Evolutionary conservation across 1,140 invertebrate species (phyloP).

Genomic region (Olivierus martensii): DNA sequence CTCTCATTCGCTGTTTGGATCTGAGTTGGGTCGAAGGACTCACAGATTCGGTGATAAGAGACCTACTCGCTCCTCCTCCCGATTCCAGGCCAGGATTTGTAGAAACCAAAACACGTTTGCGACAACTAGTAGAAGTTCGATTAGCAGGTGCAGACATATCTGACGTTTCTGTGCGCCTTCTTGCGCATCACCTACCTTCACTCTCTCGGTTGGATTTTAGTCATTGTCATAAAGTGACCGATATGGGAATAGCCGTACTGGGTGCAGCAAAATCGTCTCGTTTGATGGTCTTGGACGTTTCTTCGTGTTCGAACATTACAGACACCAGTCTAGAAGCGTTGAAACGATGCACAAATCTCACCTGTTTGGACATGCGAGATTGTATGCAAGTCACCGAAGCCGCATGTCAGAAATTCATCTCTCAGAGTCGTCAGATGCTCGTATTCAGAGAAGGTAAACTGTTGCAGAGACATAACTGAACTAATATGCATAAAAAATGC

Average conservation of each 20-base stretch:
- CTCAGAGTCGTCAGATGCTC: constrained; percentile 10
- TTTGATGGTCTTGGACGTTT: constrained; percentile 52
- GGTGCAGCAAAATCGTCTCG: constrained; percentile 46
- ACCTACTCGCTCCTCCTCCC: constrained; percentile 53
- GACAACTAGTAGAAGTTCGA: constrained; percentile 54
- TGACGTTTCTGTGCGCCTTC: constrained; percentile 65
- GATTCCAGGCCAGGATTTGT: constrained; percentile 68
- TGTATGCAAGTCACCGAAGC: constrained; percentile 19
- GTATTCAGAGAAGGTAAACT: background rate
- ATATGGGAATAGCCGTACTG: constrained; percentile 74
- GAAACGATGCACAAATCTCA: constrained; percentile 25
- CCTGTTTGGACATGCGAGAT: constrained; percentile 19
- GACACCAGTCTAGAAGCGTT: constrained; percentile 66
- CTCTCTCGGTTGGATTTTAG: constrained; percentile 62
- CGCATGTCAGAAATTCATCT: constrained; percentile 22
- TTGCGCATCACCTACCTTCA: constrained; percentile 57
- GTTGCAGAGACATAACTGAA: background rate
- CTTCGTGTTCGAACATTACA: constrained; percentile 64
- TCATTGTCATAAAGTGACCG: constrained; percentile 69
- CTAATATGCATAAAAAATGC: background rate
- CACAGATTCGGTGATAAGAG: constrained; percentile 62
- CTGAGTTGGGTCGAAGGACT: constrained; percentile 65
- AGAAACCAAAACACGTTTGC: constrained; percentile 62
- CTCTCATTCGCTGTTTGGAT: constrained; percentile 55
- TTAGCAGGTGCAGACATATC: constrained; percentile 77